These are phyloP conservation scores for Borostomias antarcticus DNA, from an alignment of 2,797 vertebrate species.

Conservation along the genomic window DNA sequence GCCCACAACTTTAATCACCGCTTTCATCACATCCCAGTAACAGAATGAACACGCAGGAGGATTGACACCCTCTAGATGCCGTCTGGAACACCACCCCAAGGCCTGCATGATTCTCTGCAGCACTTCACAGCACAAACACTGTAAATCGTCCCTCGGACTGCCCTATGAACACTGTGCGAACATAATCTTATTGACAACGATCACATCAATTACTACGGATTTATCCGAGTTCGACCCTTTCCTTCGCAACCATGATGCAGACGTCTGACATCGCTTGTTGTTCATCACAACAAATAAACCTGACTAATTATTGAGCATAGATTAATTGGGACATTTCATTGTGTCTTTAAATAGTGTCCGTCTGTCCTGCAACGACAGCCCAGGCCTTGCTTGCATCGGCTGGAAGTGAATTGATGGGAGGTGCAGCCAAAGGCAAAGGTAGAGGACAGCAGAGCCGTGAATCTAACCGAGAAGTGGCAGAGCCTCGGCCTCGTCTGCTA, in stretches of 20 bases:
- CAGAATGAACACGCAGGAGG: constrained; percentile 6
- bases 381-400: background rate
- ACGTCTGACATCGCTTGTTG: constrained; percentile 2
- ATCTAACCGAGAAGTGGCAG: background rate
- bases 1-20: constrained; percentile 34
- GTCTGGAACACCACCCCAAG: background rate
- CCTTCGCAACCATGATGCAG: constrained; percentile 22
- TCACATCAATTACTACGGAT: constrained; percentile 27
- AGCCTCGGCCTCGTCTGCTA: too few relatives aligned
- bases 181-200: constrained; percentile 33
- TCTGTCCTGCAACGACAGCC: background rate
- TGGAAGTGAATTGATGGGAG: background rate
- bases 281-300: constrained; percentile 1
- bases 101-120: background rate
- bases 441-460: too few relatives aligned
- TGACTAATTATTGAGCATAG: background rate
- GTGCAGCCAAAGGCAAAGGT: background rate
- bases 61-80: constrained; percentile 28
- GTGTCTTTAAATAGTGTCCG: background rate
- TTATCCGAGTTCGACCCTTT: constrained; percentile 21
- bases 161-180: constrained; percentile 30
- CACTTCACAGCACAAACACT: constrained; percentile 6
- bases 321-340: constrained; percentile 29
- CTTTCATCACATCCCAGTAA: constrained; percentile 30
- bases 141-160: constrained; percentile 28